Evolutionary conservation across 2,113 vertebrate genomes (phyloP).

Genomic region (human (Homo sapiens)): DNA sequence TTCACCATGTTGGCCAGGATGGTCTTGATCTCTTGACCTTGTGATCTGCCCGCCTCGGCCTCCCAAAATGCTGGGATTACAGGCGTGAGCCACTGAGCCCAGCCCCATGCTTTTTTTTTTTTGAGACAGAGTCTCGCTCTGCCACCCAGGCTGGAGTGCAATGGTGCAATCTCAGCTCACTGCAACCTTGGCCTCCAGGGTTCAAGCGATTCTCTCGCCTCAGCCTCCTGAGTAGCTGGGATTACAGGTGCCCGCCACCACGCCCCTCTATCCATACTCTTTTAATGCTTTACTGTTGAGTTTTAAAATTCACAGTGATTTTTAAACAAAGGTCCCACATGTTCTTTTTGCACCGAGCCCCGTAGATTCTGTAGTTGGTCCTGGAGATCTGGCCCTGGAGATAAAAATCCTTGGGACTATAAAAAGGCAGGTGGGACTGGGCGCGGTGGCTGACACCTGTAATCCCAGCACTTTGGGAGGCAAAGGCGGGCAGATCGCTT

Average conservation of each 20-base stretch:
- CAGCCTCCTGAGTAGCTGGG: too few relatives aligned
- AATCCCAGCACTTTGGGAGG: too few relatives aligned
- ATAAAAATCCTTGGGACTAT: not conserved
- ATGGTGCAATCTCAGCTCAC: not conserved
- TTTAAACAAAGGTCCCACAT: not conserved
- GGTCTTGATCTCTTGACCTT: not conserved
- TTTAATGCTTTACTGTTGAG: too few relatives aligned
- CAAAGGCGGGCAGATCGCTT: rapidly evolving
- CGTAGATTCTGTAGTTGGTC: not conserved
- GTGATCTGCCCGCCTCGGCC: not conserved
- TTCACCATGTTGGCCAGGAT: not conserved
- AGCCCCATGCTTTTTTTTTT: not conserved
- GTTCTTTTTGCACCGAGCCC: not conserved
- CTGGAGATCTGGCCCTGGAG: rapidly evolving
- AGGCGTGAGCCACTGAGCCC: not conserved
- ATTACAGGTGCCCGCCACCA: too few relatives aligned
- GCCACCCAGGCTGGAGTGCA: not conserved
- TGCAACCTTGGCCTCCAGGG: not conserved
- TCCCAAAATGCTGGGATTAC: not conserved
- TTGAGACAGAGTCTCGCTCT: not conserved
- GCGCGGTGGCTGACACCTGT: rapidly evolving
- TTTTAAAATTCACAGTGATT: not conserved
- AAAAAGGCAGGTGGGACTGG: not conserved
- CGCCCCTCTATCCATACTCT: too few relatives aligned
- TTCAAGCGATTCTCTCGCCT: too few relatives aligned